A percentile compares a stretch with the other conserved stretches of the same genome.
phyloP scores from a whole-genome alignment of 2,113 vertebrate genomes.

The Eira barbara region DNA sequence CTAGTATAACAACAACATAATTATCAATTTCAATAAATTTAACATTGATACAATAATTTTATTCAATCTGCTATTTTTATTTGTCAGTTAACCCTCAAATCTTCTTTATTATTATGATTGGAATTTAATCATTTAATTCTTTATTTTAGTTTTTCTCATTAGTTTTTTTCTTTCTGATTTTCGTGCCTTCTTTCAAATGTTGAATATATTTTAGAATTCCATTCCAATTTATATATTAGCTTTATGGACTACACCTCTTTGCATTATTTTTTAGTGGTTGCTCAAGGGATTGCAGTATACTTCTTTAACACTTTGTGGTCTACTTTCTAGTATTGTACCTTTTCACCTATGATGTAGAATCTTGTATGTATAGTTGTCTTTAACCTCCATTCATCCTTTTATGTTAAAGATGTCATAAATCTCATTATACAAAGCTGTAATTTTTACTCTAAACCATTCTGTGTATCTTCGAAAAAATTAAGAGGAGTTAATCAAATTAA shows the following conservation, averaged over 20 bases:
- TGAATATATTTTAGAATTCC: constrained; percentile 16
- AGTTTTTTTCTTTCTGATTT: not conserved
- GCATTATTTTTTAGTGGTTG: not conserved
- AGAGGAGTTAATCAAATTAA: not conserved
- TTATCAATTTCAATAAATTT: not conserved
- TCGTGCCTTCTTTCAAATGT: not conserved
- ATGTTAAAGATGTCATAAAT: not conserved
- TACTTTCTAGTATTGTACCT: not conserved
- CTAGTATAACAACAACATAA: not conserved
- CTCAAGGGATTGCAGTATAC: not conserved
- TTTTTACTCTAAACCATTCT: constrained; percentile 1
- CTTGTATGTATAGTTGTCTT: not conserved
- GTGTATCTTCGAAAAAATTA: not conserved
- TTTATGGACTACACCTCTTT: not conserved
- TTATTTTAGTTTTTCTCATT: not conserved
- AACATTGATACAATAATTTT: not conserved
- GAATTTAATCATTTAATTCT: not conserved
- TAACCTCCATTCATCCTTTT: not conserved
- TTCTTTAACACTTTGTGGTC: not conserved
- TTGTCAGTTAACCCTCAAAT: not conserved
- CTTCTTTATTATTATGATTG: not conserved
- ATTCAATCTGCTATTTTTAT: not conserved
- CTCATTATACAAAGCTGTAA: not conserved
- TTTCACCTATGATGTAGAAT: not conserved
- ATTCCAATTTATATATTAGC: not conserved